Evolutionary conservation across 2,888 invertebrate species (phyloP), one percentile per base, ranked within the genome.

Genomic region (Lepidocyrtoides sp.): DNA sequence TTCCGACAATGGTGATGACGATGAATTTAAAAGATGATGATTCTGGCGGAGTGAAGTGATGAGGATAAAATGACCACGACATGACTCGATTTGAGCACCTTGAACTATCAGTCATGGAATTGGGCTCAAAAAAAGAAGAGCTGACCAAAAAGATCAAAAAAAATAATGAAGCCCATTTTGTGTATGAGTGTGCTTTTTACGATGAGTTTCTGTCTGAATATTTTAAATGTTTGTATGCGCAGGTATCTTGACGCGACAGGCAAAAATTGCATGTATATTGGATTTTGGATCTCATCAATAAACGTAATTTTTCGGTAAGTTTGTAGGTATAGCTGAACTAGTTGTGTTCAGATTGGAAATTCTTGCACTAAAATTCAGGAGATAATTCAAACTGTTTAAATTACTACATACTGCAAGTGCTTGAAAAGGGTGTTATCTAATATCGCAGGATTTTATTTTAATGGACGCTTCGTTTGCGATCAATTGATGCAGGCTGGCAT

Each of bases 1-100:
- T 84, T 77, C 89, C 89, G 89, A 89, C 89, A 89, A 89, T 75
- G 84, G 72, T 79, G 88, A 82, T 75, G 82, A 89, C 72, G 82
- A 82, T 79, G 79, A 79, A 44, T 75, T 75, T 85, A 75, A 75
- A 60, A 63, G 87, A 87, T 57, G 87, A 87, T 89, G 87, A 87
- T 89, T 60, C 44, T 81, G 72, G 72, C 72, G 82, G 82, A 77
- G 89, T 77, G 77, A 77, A 63, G 63, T 84, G 75, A 89, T 84
- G 89, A 89, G 89, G 89, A 89, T 89, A 89, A 89, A 89, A 89
- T 89, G 89, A 89, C 89, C 89, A 89, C 89, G 89, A 89, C 89
- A 89, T 89, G 83, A 89, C 77, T 89, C 83, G 89, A 89, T 89
- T 89, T 83, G 77, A 84, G 89, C 89, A 89, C 89, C 89, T 89